phyloP scores from a whole-genome alignment of 2,113 vertebrate species.

The Ellobius talpinus region DNA sequence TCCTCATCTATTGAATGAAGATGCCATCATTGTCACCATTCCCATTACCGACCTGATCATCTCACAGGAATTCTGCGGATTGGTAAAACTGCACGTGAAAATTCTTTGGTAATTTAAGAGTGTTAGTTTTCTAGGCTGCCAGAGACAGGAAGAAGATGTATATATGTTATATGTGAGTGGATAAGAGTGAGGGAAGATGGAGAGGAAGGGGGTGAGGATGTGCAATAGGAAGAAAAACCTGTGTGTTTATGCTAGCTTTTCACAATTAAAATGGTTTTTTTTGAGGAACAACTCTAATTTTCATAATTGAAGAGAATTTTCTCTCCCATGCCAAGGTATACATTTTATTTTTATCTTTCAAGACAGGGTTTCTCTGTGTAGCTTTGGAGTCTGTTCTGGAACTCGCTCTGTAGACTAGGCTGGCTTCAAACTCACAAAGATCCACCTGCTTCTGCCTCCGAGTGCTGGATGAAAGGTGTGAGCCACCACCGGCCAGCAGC shows the following conservation, averaged over 20 bases:
- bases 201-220: not conserved
- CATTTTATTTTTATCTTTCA: no score
- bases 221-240: not conserved
- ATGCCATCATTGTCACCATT: not conserved
- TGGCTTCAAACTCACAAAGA: no score
- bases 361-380: no score
- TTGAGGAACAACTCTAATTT: constrained; percentile 36
- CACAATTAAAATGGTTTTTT: constrained; percentile 47
- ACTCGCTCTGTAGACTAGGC: no score
- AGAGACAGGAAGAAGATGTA: not conserved
- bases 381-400: no score
- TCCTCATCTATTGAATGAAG: constrained; percentile 4
- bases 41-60: not conserved
- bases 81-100: not conserved
- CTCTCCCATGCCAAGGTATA: not conserved
- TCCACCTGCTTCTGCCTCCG: no score
- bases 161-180: not conserved
- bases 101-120: not conserved
- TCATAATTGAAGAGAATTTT: constrained; percentile 46
- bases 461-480: no score
- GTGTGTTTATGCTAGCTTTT: constrained; percentile 19
- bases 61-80: not conserved
- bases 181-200: not conserved
- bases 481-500: no score
- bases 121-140: not conserved